Evolutionary conservation across 2,797 vertebrate genomes (phyloP).

Genomic region (Pipistrellus kuhlii): DNA sequence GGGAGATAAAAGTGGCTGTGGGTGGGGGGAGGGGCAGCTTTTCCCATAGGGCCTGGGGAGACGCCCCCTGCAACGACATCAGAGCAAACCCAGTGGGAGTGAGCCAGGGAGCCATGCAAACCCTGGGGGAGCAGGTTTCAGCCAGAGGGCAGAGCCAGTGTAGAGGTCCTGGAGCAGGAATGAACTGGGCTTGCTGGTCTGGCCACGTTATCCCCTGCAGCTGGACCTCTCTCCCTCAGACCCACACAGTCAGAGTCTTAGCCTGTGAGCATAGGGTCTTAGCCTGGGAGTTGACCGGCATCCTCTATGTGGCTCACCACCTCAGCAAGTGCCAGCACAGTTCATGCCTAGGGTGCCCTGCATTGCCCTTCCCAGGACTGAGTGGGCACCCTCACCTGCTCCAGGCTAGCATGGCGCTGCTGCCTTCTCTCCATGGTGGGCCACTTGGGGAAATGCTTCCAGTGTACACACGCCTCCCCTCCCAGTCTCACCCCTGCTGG

Average conservation of each 20-base stretch:
- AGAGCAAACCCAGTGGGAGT: background rate
- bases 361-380: background rate
- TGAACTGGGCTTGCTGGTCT: background rate
- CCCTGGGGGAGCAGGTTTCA: background rate
- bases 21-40: background rate
- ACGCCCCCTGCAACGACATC: background rate
- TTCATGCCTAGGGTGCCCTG: background rate
- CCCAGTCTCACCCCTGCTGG: background rate
- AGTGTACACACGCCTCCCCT: background rate
- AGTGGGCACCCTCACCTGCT: background rate
- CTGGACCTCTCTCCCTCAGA: too few species aligned
- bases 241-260: too few species aligned
- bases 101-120: background rate
- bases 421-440: background rate
- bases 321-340: background rate
- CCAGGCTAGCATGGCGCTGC: background rate
- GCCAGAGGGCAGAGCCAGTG: background rate
- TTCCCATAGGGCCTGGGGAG: background rate
- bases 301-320: rapidly evolving
- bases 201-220: too few species aligned
- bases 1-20: background rate
- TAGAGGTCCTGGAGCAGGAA: background rate
- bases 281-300: background rate
- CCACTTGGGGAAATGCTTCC: background rate
- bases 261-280: too few species aligned